These are phyloP conservation scores for Microcebus tavaratra DNA, from an alignment of 2,113 vertebrate genomes.

Conservation along the genomic window DNA sequence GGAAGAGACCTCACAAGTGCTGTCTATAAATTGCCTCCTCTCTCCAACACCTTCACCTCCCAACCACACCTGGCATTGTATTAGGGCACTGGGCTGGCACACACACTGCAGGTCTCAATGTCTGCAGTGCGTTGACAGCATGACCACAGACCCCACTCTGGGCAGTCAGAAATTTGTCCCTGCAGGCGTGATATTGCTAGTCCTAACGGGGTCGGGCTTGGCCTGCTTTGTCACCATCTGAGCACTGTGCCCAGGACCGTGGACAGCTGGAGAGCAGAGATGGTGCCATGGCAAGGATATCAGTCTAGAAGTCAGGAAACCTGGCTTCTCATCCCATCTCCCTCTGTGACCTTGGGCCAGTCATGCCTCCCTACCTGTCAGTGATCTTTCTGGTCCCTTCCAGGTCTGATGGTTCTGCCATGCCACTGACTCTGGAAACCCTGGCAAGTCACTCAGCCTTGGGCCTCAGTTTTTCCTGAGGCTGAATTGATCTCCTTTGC, in stretches of 20 bases:
- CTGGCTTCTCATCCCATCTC: background rate
- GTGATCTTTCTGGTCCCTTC: conserved; percentile 9
- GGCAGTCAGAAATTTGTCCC: background rate
- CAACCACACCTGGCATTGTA: background rate
- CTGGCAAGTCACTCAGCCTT: background rate
- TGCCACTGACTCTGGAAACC: conserved; percentile 32
- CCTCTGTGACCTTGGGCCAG: conserved; percentile 62
- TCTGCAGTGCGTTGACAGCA: background rate
- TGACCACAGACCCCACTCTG: background rate
- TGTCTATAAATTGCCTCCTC: conserved; percentile 14
- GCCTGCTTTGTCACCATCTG: conserved; percentile 26
- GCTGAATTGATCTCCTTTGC: background rate
- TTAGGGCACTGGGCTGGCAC: background rate
- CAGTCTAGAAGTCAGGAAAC: conserved; percentile 44
- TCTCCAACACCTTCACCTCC: background rate
- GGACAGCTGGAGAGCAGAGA: conserved; percentile 15
- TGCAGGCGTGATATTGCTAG: background rate
- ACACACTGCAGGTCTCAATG: background rate
- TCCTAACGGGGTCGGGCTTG: background rate
- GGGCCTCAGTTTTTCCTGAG: conserved; percentile 21
- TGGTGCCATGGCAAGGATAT: background rate
- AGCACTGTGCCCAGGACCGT: background rate
- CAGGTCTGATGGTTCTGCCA: conserved; percentile 1
- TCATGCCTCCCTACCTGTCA: background rate
- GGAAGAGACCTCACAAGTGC: conserved; percentile 21